Evolutionary conservation across 2,797 vertebrate species (phyloP).

Genomic region (Amphiprion clarkii): DNA sequence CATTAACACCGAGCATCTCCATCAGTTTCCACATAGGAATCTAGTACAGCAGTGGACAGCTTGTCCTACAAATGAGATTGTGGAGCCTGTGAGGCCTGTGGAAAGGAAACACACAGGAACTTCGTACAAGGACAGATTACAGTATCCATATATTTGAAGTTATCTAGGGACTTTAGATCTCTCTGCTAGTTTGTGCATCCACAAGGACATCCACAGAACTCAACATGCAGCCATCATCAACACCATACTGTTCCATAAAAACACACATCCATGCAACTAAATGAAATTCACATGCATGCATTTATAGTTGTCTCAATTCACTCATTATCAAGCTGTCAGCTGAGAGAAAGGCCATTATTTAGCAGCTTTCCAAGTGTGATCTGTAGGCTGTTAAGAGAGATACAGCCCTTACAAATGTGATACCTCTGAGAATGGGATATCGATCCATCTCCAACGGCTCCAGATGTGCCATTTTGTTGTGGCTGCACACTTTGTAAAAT

Average conservation of each 20-base stretch:
- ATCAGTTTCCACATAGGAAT: constrained; percentile 46
- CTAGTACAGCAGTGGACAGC: constrained; percentile 34
- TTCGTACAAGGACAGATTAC: constrained; percentile 34
- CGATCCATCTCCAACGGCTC: constrained; percentile 63
- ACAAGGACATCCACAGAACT: constrained; percentile 35
- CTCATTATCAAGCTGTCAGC: constrained; percentile 21
- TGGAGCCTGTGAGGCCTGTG: constrained; percentile 35
- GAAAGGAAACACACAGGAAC: constrained; percentile 46
- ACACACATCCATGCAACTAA: constrained; percentile 26
- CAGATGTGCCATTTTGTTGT: constrained; percentile 74
- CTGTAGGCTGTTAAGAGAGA: constrained; percentile 51
- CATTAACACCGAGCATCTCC: constrained; percentile 69
- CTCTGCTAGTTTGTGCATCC: not conserved
- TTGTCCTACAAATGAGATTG: constrained; percentile 68
- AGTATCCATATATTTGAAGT: constrained; percentile 20
- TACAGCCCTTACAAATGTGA: constrained; percentile 30
- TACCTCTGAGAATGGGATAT: constrained; percentile 66
- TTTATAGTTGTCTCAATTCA: constrained; percentile 8
- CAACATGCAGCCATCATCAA: constrained; percentile 21
- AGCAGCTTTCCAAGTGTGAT: constrained; percentile 43
- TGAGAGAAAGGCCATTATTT: constrained; percentile 43
- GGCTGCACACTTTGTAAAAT: constrained; percentile 67
- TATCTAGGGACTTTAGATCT: constrained; percentile 16
- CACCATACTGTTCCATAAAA: constrained; percentile 29
- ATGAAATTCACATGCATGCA: constrained; percentile 20